Percentiles rank a stretch among this genome's conserved stretches.
Evolutionary conservation across 2,113 vertebrate species (phyloP).

Genomic region (Pardalotus punctatus): DNA sequence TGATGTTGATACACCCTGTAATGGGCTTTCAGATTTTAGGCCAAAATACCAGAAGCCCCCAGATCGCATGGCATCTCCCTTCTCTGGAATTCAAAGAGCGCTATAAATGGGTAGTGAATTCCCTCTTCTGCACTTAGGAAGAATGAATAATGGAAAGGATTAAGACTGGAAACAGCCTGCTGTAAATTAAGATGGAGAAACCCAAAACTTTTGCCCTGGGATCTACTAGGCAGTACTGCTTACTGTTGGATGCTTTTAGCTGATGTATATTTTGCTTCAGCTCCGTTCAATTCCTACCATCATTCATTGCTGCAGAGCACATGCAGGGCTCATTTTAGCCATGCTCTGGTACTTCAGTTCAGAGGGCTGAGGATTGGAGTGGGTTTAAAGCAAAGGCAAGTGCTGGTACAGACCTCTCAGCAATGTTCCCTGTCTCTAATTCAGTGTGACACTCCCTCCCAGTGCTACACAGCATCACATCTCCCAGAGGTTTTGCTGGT

Average conservation of each 20-base stretch:
- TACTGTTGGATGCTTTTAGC: background rate
- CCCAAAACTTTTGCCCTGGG: background rate
- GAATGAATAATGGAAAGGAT: background rate
- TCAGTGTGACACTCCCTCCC: background rate
- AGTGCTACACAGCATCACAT: background rate
- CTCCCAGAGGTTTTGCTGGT: background rate
- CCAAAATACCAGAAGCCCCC: background rate
- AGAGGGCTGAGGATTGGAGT: background rate
- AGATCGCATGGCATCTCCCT: background rate
- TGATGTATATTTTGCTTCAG: background rate
- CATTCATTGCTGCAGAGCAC: fast-evolving
- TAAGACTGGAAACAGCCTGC: background rate
- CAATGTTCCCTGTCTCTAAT: background rate
- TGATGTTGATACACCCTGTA: background rate
- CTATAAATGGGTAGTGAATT: background rate
- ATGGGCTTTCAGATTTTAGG: background rate
- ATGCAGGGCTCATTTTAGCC: background rate
- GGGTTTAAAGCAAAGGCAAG: background rate
- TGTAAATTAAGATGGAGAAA: background rate
- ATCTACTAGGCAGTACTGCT: background rate
- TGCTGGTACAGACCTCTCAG: background rate
- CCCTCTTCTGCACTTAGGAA: background rate
- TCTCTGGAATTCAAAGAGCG: background rate
- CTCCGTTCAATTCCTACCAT: background rate
- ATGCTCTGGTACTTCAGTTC: background rate